A percentile compares a stretch with the other conserved stretches of the same genome.
Evolutionary conservation across 2,888 invertebrate genomes (phyloP).

Genomic region (Petrophora chlorosata): DNA sequence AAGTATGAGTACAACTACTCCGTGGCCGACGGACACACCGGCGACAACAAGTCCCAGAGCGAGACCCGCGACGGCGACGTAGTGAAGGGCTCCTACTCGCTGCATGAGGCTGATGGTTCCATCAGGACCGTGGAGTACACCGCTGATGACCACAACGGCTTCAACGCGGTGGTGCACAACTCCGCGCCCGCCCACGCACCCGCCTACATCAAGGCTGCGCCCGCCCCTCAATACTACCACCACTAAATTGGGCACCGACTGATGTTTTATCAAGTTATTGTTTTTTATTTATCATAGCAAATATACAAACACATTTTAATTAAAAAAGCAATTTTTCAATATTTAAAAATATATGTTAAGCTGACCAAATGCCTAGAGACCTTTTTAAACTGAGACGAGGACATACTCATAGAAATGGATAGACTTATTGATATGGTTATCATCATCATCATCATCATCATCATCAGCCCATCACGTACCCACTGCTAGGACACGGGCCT

Average conservation of each 20-base stretch:
- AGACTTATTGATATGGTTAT: too few species aligned
- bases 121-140: constrained; percentile 81
- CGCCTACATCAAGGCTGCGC: constrained; percentile 35
- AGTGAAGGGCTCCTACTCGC: constrained; percentile 81
- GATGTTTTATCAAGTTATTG: constrained; percentile 20
- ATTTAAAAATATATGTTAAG: too few species aligned
- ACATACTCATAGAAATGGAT: too few species aligned
- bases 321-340: too few species aligned
- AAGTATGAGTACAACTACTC: constrained; percentile 81
- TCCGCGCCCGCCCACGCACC: constrained; percentile 58
- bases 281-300: constrained; percentile 34
- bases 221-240: constrained; percentile 39
- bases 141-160: constrained; percentile 80
- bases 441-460: too few species aligned
- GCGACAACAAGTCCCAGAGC: constrained; percentile 82
- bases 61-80: constrained; percentile 81
- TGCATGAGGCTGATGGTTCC: constrained; percentile 83
- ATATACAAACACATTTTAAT: constrained; percentile 18
- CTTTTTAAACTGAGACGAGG: too few species aligned
- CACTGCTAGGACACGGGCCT: too few species aligned
- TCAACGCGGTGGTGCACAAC: constrained; percentile 71
- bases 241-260: constrained; percentile 26
- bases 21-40: constrained; percentile 82
- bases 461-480: too few species aligned
- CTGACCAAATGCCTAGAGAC: too few species aligned